These are phyloP conservation scores for Pyrocephalus nanus DNA, from an alignment of 2,797 vertebrate genomes.

Conservation along the genomic window DNA sequence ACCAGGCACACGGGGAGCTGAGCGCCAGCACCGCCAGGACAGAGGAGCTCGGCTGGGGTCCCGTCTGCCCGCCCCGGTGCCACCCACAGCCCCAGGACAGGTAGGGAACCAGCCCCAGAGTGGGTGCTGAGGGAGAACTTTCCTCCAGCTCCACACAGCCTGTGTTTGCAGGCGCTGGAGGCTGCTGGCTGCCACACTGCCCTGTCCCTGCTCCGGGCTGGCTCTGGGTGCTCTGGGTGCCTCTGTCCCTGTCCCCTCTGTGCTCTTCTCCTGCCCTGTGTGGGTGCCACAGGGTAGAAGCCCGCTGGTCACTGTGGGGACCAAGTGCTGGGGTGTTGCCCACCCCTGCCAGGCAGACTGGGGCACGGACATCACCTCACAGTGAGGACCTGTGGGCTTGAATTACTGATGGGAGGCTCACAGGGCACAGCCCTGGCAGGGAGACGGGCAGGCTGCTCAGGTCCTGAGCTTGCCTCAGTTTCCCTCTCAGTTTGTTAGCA, in stretches of 20 bases:
- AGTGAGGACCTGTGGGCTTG: neutral
- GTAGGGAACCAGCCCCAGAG: neutral
- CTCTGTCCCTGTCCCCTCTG: neutral
- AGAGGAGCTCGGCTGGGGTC: neutral
- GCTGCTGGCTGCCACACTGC: neutral
- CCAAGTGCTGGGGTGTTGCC: accelerated
- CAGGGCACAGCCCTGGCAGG: accelerated
- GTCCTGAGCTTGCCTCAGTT: neutral
- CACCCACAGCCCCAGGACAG: neutral
- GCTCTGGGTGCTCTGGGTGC: neutral
- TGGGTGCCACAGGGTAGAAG: accelerated
- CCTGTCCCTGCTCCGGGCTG: accelerated
- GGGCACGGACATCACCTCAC: neutral
- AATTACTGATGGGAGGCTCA: slow-evolving; percentile 42
- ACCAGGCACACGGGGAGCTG: neutral
- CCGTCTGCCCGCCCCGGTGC: neutral
- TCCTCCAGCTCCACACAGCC: neutral
- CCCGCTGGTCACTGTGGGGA: neutral
- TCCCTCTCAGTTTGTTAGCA: neutral
- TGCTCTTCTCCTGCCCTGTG: neutral
- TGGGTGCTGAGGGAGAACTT: neutral
- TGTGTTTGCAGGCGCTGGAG: accelerated
- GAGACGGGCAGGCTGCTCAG: neutral
- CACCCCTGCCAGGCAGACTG: accelerated
- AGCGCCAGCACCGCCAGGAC: neutral